Conservation (phyloP, 1,140 invertebrate species). For the Cryptotermes secundus region DNA sequence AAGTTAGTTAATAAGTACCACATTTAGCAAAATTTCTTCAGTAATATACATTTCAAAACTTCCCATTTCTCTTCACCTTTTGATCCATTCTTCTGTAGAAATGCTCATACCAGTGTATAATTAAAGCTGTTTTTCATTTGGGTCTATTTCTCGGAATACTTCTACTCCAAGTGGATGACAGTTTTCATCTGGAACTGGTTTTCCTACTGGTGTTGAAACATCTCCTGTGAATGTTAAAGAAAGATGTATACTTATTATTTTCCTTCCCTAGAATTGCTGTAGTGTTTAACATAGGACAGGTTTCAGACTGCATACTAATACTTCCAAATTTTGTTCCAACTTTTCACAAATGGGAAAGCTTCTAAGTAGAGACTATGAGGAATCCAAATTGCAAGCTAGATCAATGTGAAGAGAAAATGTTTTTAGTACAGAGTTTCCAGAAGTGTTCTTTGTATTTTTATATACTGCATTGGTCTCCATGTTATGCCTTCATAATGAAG, state of each 20-base stretch:
- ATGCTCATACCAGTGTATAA: too few species aligned
- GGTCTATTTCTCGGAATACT: conserved; percentile 42
- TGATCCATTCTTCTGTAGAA: too few species aligned
- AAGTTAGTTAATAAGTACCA: too few species aligned
- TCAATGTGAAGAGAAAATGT: background rate
- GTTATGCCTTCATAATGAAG: too few species aligned
- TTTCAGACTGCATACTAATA: too few species aligned
- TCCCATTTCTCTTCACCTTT: too few species aligned
- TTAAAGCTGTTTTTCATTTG: background rate
- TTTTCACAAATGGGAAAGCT: too few species aligned
- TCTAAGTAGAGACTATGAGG: too few species aligned
- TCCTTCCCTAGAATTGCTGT: background rate
- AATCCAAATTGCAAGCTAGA: background rate
- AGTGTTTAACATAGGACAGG: background rate
- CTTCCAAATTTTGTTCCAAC: too few species aligned
- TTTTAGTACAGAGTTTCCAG: background rate
- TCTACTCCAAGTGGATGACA: conserved; percentile 51
- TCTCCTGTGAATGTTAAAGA: conserved; percentile 41
- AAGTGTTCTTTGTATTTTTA: background rate
- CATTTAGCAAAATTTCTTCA: too few species aligned
- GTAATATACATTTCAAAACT: too few species aligned
- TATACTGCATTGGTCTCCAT: background rate
- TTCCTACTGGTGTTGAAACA: conserved; percentile 49
- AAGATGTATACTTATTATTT: background rate
- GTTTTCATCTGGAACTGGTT: conserved; percentile 47